Percentiles rank a stretch among this genome's conserved stretches.
Evolutionary conservation across 2,888 invertebrate genomes (phyloP).

Genomic region (Acronicta psi): DNA sequence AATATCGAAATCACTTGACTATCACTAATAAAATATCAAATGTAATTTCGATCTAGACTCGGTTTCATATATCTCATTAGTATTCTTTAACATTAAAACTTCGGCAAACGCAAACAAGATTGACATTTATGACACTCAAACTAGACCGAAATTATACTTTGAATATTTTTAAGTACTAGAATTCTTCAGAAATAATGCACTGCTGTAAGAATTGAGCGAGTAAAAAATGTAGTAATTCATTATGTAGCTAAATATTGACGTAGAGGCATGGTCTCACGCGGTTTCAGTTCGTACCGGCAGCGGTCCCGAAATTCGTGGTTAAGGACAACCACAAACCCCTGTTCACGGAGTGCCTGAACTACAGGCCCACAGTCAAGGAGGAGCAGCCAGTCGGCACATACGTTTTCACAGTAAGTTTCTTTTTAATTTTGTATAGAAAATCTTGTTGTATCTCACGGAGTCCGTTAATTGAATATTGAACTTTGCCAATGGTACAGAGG

Average conservation of each 20-base stretch:
- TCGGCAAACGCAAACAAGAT: no score
- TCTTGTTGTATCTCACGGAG: no score
- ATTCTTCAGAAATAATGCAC: background rate
- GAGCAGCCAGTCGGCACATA: conserved; percentile 92
- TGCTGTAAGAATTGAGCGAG: conserved; percentile 28
- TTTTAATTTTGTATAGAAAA: background rate
- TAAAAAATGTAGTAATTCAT: conserved; percentile 18
- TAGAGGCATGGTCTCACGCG: conserved; percentile 69
- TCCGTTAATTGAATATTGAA: no score
- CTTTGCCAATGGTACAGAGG: no score
- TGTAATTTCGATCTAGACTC: no score
- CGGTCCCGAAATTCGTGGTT: conserved; percentile 79
- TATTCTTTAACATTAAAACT: no score
- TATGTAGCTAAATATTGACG: conserved; percentile 61
- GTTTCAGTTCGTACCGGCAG: conserved; percentile 80
- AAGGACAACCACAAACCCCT: conserved; percentile 96
- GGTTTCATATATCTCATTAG: no score
- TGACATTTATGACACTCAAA: no score
- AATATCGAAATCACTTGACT: no score
- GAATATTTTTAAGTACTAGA: no score
- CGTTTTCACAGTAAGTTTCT: conserved; percentile 91
- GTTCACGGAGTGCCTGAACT: conserved; percentile 94
- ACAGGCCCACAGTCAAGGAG: conserved; percentile 95
- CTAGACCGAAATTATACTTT: no score
- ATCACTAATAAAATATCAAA: no score